A percentile compares a stretch with the other conserved stretches of the same genome.
Evolutionary conservation across 2,888 invertebrate species (phyloP).

Genomic region (Rotaria sp.): DNA sequence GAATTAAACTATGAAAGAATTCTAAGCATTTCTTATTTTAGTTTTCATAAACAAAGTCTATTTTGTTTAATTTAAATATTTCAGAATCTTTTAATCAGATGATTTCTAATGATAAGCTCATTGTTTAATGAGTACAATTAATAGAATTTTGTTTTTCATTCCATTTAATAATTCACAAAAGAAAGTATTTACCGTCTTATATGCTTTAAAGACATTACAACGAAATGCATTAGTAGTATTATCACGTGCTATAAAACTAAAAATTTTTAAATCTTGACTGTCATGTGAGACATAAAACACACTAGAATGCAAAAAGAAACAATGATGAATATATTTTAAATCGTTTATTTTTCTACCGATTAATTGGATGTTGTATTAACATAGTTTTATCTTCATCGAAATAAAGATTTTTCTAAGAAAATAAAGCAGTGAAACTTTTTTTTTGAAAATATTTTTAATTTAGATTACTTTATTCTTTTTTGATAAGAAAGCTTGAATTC

Average conservation of each 20-base stretch:
- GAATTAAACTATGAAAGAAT: too few species aligned
- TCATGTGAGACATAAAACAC: constrained; percentile 99
- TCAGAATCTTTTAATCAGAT: too few species aligned
- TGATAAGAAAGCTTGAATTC: constrained; percentile 72
- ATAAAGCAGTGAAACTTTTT: constrained; percentile 46
- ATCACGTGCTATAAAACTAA: constrained; percentile 96
- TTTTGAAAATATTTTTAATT: too few species aligned
- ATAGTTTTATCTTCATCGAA: constrained; percentile 57
- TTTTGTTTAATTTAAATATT: too few species aligned
- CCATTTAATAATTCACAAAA: background rate
- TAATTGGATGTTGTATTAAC: constrained; percentile 72
- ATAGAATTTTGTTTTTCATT: background rate
- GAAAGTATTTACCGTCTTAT: constrained; percentile 72
- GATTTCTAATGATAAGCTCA: background rate
- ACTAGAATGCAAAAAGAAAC: constrained; percentile 62
- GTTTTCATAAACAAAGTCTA: too few species aligned
- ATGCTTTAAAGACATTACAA: constrained; percentile 97
- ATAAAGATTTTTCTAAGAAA: constrained; percentile 63
- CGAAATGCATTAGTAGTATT: constrained; percentile 91
- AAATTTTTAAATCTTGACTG: constrained; percentile 93
- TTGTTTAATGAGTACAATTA: background rate
- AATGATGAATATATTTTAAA: background rate
- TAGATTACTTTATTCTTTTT: background rate
- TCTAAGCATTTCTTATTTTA: too few species aligned
- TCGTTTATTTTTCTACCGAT: constrained; percentile 47